Evolutionary conservation across 2,797 vertebrate genomes (phyloP).

Genomic region (Dryobates pubescens): DNA sequence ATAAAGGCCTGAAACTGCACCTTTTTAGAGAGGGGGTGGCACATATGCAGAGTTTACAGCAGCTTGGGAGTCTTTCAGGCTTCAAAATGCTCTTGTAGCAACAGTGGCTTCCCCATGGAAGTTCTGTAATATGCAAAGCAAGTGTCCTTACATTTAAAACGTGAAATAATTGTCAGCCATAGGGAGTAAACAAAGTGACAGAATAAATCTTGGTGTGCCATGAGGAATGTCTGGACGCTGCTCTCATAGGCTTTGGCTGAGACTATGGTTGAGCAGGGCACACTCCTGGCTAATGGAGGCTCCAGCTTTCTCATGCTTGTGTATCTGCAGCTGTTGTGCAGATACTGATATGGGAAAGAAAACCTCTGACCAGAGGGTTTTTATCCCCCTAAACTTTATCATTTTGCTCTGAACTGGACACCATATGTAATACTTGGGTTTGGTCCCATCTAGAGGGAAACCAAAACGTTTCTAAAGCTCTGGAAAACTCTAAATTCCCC

Average conservation of each 20-base stretch:
- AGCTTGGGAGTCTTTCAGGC: background rate
- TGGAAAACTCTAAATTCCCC: conserved; percentile 55
- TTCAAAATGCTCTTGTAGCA: background rate
- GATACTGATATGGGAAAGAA: background rate
- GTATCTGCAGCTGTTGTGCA: conserved; percentile 32
- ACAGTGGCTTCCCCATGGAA: background rate
- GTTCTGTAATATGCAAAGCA: background rate
- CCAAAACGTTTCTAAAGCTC: conserved; percentile 19
- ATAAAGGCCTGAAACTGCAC: background rate
- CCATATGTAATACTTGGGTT: conserved; percentile 43
- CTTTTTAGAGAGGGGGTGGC: background rate
- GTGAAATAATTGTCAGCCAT: background rate
- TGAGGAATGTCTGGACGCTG: background rate
- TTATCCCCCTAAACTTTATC: background rate
- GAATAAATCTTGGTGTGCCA: accelerated
- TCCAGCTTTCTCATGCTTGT: background rate
- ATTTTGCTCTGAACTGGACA: conserved; percentile 41
- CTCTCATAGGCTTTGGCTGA: background rate
- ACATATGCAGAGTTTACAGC: background rate
- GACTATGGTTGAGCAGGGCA: background rate
- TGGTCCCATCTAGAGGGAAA: conserved; percentile 43
- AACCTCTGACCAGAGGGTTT: background rate
- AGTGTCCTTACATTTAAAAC: background rate
- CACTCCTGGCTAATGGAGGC: accelerated
- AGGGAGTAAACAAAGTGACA: background rate